These are phyloP conservation scores for Whitmania pigra DNA, from an alignment of 1,140 invertebrate genomes.

Conservation along the genomic window DNA sequence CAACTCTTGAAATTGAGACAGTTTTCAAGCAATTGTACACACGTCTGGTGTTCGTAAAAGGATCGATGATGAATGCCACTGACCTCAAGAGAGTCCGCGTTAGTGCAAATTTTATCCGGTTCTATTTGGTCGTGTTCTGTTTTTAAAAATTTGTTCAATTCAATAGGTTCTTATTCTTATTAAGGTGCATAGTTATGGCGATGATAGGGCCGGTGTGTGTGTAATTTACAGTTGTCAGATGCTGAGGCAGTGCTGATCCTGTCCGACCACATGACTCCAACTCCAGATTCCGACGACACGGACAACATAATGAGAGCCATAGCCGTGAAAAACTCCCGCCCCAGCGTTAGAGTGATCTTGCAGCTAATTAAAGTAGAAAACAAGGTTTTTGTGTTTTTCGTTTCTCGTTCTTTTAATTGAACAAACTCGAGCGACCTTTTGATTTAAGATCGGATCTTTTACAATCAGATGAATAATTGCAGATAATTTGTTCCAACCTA, in stretches of 20 bases:
- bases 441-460: background rate
- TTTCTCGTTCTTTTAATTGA: background rate
- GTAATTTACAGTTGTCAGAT: slow-evolving; percentile 68
- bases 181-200: too few species aligned
- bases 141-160: background rate
- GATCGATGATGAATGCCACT: slow-evolving; percentile 98
- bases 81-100: slow-evolving; percentile 97
- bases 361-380: slow-evolving; percentile 97
- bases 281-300: slow-evolving; percentile 83
- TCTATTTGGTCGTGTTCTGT: background rate
- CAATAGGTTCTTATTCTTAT: background rate
- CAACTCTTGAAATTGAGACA: slow-evolving; percentile 90
- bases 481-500: slow-evolving; percentile 96
- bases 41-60: slow-evolving; percentile 99
- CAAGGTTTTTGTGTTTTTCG: slow-evolving; percentile 55
- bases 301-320: slow-evolving; percentile 96
- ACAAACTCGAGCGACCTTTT: background rate
- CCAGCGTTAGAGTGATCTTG: slow-evolving; percentile 56
- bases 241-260: slow-evolving; percentile 91
- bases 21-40: slow-evolving; percentile 97
- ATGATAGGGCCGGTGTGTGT: background rate
- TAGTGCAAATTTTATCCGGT: slow-evolving; percentile 37
- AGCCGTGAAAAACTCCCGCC: slow-evolving; percentile 93
- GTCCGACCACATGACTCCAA: slow-evolving; percentile 91
- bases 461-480: background rate